Evolutionary conservation across 2,888 invertebrate species (phyloP).

Genomic region (Meteorus cinctellus): DNA sequence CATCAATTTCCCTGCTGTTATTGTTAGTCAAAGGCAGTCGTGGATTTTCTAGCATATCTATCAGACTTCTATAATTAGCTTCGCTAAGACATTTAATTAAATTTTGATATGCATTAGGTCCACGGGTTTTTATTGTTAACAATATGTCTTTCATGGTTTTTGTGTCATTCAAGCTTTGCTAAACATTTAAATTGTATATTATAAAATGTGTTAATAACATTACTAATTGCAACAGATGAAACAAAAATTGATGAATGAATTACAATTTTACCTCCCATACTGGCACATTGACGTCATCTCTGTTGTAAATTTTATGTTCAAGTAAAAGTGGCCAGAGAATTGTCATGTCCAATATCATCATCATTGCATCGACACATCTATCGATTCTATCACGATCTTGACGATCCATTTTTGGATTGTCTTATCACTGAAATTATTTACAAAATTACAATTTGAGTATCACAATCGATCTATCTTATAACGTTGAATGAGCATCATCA

Average conservation of each 20-base stretch:
- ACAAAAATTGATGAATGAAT: constrained; percentile 4
- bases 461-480: no score
- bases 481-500: no score
- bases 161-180: constrained; percentile 54
- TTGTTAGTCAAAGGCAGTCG: constrained; percentile 7
- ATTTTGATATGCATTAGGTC: constrained; percentile 65
- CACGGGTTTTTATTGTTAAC: constrained; percentile 64
- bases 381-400: constrained; percentile 61
- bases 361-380: constrained; percentile 54
- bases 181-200: constrained; percentile 36
- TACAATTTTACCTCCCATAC: constrained; percentile 61
- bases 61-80: constrained; percentile 58
- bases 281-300: constrained; percentile 64
- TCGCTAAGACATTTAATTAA: constrained; percentile 60
- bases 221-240: constrained; percentile 2
- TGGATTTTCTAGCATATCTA: constrained; percentile 52
- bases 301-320: constrained; percentile 62
- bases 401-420: constrained; percentile 57
- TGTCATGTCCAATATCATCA: constrained; percentile 55
- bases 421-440: background rate
- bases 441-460: no score
- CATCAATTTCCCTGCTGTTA: constrained; percentile 15
- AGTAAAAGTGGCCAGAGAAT: constrained; percentile 64
- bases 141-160: constrained; percentile 59
- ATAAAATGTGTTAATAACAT: background rate